Percentiles rank a stretch among this genome's conserved stretches.
Conservation (phyloP, 2,797 vertebrate genomes). For the Tadarida brasiliensis region DNA sequence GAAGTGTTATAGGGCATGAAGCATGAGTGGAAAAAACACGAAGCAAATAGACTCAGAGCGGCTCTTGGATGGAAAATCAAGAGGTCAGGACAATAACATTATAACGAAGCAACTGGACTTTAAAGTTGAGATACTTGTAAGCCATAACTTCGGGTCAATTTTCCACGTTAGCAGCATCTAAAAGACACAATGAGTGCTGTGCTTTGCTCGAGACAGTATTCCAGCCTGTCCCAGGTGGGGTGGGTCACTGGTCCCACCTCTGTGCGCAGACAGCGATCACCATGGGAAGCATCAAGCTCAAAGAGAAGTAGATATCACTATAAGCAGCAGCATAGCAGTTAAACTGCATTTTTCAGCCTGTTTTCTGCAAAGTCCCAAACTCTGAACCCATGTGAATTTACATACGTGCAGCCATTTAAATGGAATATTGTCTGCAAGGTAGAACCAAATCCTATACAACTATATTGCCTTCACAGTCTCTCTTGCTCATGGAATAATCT, state of each 20-base stretch:
- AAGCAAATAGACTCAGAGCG: neutral
- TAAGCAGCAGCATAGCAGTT: neutral
- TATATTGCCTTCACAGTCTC: neutral
- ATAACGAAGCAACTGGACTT: neutral
- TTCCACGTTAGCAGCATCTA: neutral
- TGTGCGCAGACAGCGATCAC: neutral
- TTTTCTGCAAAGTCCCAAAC: slow-evolving; percentile 5
- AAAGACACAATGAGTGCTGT: neutral
- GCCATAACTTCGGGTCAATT: neutral
- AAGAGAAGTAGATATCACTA: neutral
- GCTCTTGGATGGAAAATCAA: neutral
- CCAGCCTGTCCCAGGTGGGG: neutral
- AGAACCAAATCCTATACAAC: neutral
- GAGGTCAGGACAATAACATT: neutral
- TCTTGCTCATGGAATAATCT: neutral
- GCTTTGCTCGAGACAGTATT: no score
- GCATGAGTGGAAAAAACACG: neutral
- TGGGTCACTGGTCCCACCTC: neutral
- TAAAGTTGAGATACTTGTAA: neutral
- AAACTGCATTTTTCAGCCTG: neutral
- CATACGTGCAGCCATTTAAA: neutral
- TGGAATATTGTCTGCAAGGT: neutral
- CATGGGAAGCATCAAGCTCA: neutral
- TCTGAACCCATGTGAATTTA: neutral
- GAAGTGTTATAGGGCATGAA: neutral